Evolutionary conservation across 1,140 invertebrate species (phyloP).

Genomic region (Musca domestica): DNA sequence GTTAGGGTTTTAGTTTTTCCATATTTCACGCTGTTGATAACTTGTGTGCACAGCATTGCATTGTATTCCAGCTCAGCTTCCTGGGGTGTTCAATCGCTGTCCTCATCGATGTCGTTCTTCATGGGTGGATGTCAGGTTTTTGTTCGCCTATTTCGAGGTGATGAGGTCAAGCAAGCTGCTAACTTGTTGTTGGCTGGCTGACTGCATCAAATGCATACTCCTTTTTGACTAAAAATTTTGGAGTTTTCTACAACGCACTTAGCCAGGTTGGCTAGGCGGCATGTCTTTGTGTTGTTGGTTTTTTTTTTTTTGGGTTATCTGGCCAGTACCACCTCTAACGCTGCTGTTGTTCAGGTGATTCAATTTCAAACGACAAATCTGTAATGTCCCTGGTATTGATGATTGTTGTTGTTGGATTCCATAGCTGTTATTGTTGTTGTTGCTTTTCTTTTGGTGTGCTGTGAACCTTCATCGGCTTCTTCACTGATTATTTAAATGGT

Average conservation of each 20-base stretch:
- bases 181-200: background rate
- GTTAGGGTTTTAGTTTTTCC: background rate
- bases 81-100: constrained; percentile 6
- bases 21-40: constrained; percentile 17
- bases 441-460: background rate
- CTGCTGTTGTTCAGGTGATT: background rate
- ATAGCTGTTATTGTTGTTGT: constrained; percentile 3
- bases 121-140: background rate
- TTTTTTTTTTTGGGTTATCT: background rate
- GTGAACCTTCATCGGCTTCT: background rate
- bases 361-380: constrained; percentile 21
- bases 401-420: constrained; percentile 6
- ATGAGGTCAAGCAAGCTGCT: background rate
- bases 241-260: background rate
- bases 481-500: constrained; percentile 13
- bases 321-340: background rate
- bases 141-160: background rate
- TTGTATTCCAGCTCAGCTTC: constrained; percentile 7
- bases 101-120: background rate
- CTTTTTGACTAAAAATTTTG: constrained; percentile 1
- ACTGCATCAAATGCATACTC: background rate
- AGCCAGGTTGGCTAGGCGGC: background rate
- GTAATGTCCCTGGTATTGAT: constrained; percentile 14
- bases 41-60: background rate
- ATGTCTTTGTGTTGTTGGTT: constrained; percentile 1